Base-by-base conservation (phyloP, 2,113 vertebrate species). In the Burhinus oedicnemus region DNA sequence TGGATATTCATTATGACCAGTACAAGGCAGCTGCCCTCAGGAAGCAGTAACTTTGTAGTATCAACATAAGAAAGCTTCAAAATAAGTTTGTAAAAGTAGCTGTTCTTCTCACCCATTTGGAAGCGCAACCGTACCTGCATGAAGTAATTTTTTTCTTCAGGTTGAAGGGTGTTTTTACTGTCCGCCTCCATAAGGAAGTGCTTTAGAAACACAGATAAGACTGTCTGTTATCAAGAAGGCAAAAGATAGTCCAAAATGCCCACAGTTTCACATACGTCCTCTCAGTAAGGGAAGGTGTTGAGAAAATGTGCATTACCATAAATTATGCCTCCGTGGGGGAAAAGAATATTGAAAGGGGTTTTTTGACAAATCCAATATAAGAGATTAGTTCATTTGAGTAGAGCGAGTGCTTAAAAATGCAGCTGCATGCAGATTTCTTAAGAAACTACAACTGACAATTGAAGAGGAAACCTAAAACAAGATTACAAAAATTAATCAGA, bases 221-320 rank as follows among this genome's bases (percentile, higher is more conserved):
- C 98, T 98, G 98, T 98, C 97, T 97, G 97, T 97, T 98, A 98
- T 97, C 94, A 88, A 97, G 96, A 77, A 96, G 90, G 96, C 94
- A 94, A 93, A 94, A 96, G 96, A 95, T 38, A 96, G 94, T 83
- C 93, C 30, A 69, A 85, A 98, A 94, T 98, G 98, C 98, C 98
- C 98, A 97, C 96, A 84, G 96, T 97, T 98, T 94, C 90, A 98
- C 97, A 97, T 98, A 98, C 98, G 98, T 97, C 97, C 95, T 98
- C 97, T 98, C 98, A 97, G 96, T 98, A 98, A 98, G 95, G 72
- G 76, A 80, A 95, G 91, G 68, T 93, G 29, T 89, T 92, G 76
- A 90, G 83, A 96, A 97, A 96, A 94, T 55, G 55, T 69, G n/a
- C 52, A 94, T 89, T 60, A 18, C 52, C 58, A 55, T 70, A 55